Evolutionary conservation across 2,888 invertebrate genomes (phyloP).

Genomic region (Ditula angustiorana): DNA sequence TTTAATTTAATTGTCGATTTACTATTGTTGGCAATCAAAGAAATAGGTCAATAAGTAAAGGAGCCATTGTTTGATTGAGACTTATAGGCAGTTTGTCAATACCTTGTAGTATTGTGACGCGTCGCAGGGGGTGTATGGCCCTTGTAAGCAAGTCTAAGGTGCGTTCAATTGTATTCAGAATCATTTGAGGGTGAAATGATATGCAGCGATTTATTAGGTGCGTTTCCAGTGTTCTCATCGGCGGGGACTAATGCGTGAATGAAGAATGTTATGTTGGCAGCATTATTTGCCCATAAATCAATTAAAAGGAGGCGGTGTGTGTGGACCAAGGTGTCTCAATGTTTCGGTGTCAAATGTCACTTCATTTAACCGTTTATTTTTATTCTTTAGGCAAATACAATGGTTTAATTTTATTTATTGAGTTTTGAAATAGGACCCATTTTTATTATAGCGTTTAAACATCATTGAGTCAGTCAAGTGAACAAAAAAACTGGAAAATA

Average conservation of each 20-base stretch:
- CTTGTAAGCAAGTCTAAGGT: constrained; percentile 62
- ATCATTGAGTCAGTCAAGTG: constrained; percentile 26
- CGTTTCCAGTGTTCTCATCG: constrained; percentile 62
- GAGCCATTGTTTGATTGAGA: constrained; percentile 78
- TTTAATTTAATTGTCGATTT: constrained; percentile 80
- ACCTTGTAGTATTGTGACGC: constrained; percentile 62
- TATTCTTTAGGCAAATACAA: neutral
- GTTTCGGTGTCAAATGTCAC: constrained; percentile 13
- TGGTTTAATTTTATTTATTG: neutral
- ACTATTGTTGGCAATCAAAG: constrained; percentile 76
- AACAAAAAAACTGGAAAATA: constrained; percentile 34
- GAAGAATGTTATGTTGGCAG: constrained; percentile 15
- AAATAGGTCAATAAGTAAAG: constrained; percentile 82
- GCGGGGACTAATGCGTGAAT: constrained; percentile 43
- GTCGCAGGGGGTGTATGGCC: constrained; percentile 65
- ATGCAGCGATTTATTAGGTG: constrained; percentile 79
- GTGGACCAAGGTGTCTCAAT: constrained; percentile 16
- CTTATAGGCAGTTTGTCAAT: constrained; percentile 84
- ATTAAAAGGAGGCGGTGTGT: constrained; percentile 35
- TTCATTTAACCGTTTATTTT: constrained; percentile 33
- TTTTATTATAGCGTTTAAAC: neutral
- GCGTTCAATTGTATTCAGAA: constrained; percentile 66
- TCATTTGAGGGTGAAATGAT: constrained; percentile 81
- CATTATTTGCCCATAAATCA: constrained; percentile 31
- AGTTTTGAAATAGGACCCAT: neutral